Percentiles rank a stretch among this genome's conserved stretches.
Conservation (phyloP, 1,140 invertebrate genomes). For the Neodiprion fabricii region DNA sequence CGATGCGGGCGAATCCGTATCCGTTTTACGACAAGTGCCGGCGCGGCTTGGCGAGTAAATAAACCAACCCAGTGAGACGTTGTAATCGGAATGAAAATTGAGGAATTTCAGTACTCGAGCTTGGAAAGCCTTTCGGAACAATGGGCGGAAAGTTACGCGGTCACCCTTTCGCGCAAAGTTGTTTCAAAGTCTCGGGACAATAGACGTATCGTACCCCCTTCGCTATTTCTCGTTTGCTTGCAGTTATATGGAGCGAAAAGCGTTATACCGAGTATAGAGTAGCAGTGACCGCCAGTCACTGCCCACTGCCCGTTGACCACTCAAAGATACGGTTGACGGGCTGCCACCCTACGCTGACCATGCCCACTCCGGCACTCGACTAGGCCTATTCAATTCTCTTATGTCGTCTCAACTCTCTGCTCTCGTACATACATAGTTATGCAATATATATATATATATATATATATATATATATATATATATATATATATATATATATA, state of each 20-base stretch:
- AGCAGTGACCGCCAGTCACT: constrained; percentile 1
- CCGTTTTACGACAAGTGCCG: too few species aligned
- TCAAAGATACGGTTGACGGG: constrained; percentile 6
- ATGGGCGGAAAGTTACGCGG: constrained; percentile 1
- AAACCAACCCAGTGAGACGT: too few species aligned
- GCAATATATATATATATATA: neutral
- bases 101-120: neutral
- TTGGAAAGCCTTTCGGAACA: neutral
- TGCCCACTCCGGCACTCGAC: neutral
- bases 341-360: constrained; percentile 3
- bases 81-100: neutral
- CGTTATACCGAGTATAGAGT: constrained; percentile 1
- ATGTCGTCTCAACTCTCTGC: neutral
- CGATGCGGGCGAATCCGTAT: too few species aligned
- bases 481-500: neutral
- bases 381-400: constrained; percentile 7
- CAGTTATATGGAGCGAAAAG: constrained; percentile 4
- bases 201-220: constrained; percentile 7
- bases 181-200: constrained; percentile 7
- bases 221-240: neutral
- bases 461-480: too few species aligned
- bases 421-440: neutral
- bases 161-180: neutral
- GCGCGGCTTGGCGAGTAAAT: too few species aligned
- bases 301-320: constrained; percentile 6